Percentiles rank a stretch among this genome's conserved stretches.
Evolutionary conservation across 2,888 invertebrate genomes (phyloP).

Genomic region (Stramonita haemastoma): DNA sequence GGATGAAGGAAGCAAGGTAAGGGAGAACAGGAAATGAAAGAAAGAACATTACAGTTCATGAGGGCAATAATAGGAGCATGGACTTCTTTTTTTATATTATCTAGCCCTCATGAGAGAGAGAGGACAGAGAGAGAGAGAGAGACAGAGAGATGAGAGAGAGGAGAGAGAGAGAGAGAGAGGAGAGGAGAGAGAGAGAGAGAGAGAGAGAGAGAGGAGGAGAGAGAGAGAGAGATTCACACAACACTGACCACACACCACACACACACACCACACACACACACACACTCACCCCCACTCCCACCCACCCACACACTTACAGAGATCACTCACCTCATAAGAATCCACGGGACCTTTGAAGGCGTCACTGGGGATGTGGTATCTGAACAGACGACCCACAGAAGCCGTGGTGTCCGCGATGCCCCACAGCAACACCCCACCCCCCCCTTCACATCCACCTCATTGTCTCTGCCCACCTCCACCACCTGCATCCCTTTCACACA

Average conservation of each 20-base stretch:
- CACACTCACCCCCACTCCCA: background rate
- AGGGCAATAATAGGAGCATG: too few species aligned
- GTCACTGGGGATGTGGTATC: constrained; percentile 76
- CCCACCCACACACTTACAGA: background rate
- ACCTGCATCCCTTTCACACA: background rate
- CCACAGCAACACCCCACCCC: constrained; percentile 57
- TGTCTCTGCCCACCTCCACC: constrained; percentile 1
- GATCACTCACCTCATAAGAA: constrained; percentile 40
- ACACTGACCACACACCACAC: too few species aligned
- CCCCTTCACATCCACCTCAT: background rate
- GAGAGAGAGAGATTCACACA: background rate
- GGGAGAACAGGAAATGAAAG: background rate
- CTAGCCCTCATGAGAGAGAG: background rate
- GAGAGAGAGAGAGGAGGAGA: constrained; percentile 27
- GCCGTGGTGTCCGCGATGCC: constrained; percentile 79
- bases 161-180: background rate
- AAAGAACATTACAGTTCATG: background rate
- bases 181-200: constrained; percentile 15
- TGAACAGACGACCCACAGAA: constrained; percentile 85
- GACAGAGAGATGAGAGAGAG: background rate
- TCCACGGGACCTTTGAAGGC: constrained; percentile 43
- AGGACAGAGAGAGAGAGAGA: background rate
- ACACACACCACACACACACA: too few species aligned
- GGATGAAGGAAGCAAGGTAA: background rate
- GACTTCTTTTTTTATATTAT: too few species aligned